Base-by-base conservation (phyloP, 2,888 invertebrate species). In the Diloba caeruleocephala region DNA sequence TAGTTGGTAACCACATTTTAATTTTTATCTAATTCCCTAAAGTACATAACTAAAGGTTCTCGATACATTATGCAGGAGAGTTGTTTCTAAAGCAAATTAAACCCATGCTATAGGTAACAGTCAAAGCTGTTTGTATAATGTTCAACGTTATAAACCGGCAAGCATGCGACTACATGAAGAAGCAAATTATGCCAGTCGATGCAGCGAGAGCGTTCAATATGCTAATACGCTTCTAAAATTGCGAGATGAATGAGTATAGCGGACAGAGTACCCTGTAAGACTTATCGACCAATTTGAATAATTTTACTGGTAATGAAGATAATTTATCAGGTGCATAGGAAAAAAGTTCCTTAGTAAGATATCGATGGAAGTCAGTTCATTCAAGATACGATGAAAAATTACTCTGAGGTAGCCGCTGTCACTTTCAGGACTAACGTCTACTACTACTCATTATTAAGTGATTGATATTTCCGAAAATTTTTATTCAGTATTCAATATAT, bases 311-410 rank as follows among this genome's bases (percentile, higher is more conserved):
- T 63, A 42, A 57, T 29, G 37, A 10, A 21, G 9, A 28, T 25
- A 25, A 52, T 63, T 63, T 61, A 42, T 57, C 42, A 36, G 29
- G 33, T 19, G 17, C n/a, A n/a, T n/a, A n/a, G 31, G 37, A 42
- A 36, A 26, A 36, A 12, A 12, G 28, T 15, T 15, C 13, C 19
- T 49, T 12, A 21, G 15, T n/a, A 41, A 57, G 15, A 28, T 15
- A 32, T 21, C 28, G 29, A 49, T 21, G 21, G 5, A 15, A 43
- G 38, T 34, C 7, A 13, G 21, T 36, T 31, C 12, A 32, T 44
- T 44, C 6, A 29, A 39, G 28, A 10, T 13, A 10, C 34, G 25
- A 39, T 58, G 43, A 64, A 26, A 43, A 52, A 64, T 53, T 51
- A 8, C 13, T 33, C 6, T 9, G 9, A 1, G 17, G 19, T 21